phyloP scores from a whole-genome alignment of 2,113 vertebrate species.

The Eleginops maclovinus region DNA sequence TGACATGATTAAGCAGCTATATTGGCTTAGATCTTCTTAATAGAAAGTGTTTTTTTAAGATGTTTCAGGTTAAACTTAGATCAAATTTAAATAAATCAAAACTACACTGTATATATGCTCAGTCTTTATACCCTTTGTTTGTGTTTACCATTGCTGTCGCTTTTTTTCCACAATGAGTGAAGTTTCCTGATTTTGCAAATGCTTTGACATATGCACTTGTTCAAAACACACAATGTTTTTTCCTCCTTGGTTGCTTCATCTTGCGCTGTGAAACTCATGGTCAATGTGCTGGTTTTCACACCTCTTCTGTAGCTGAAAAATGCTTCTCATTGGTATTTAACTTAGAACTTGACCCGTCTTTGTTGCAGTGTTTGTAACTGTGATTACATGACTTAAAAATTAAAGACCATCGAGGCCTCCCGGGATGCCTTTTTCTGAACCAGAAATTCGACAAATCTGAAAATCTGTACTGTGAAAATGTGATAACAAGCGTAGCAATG shows the following conservation, averaged over 20 bases:
- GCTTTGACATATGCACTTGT: not conserved
- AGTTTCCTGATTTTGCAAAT: not conserved
- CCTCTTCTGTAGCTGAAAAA: slow-evolving; percentile 2
- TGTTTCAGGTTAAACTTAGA: not conserved
- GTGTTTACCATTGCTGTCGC: not conserved
- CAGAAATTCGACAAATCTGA: not conserved
- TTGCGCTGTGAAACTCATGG: not conserved
- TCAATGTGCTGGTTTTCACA: slow-evolving; percentile 14
- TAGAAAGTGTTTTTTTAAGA: not conserved
- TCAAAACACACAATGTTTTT: not conserved
- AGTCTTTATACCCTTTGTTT: not conserved
- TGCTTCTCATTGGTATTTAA: slow-evolving; percentile 28
- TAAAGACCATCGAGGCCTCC: slow-evolving; percentile 5
- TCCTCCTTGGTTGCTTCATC: not conserved
- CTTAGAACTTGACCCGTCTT: slow-evolving; percentile 14
- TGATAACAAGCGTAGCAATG: too few relatives aligned
- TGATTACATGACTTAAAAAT: not conserved
- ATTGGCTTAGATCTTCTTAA: not conserved
- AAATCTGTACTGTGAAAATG: not conserved
- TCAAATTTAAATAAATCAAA: not conserved
- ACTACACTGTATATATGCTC: not conserved
- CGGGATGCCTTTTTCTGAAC: slow-evolving; percentile 2
- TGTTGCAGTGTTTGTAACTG: slow-evolving; percentile 3
- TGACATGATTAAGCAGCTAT: not conserved
- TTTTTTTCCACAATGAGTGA: not conserved